Evolutionary conservation across 2,888 invertebrate species (phyloP).

Genomic region (Sesia bembeciformis): DNA sequence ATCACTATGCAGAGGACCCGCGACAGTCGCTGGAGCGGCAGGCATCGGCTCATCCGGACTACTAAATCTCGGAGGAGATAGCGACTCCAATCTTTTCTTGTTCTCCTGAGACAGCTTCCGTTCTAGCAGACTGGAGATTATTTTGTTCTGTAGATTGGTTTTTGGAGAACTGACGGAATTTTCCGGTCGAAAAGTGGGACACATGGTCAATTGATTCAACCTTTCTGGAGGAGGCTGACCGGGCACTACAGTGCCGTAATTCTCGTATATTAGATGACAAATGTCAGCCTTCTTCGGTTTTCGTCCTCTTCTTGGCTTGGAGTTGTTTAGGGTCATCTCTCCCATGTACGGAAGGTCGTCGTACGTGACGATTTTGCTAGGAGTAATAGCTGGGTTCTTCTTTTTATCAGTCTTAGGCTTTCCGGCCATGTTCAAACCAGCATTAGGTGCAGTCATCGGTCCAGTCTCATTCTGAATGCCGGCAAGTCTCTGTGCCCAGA

Average conservation of each 20-base stretch:
- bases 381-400: conserved; percentile 50
- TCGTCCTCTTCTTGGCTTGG: conserved; percentile 87
- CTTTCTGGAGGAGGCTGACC: conserved; percentile 79
- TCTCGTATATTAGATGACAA: conserved; percentile 92
- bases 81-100: conserved; percentile 53
- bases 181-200: conserved; percentile 34
- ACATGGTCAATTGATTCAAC: conserved; percentile 27
- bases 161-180: conserved; percentile 48
- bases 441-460: conserved; percentile 29
- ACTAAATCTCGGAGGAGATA: conserved; percentile 41
- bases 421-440: conserved; percentile 30
- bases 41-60: conserved; percentile 53
- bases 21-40: conserved; percentile 42
- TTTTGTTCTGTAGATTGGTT: conserved; percentile 79
- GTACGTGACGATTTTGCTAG: conserved; percentile 78
- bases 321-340: conserved; percentile 91
- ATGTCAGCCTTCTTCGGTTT: conserved; percentile 95
- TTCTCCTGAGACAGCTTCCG: conserved; percentile 81
- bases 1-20: conserved; percentile 45
- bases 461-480: conserved; percentile 78
- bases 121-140: conserved; percentile 80
- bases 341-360: conserved; percentile 94
- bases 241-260: conserved; percentile 90
- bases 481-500: conserved; percentile 84
- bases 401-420: conserved; percentile 45